Evolutionary conservation across 2,888 invertebrate genomes (phyloP), one percentile per base, ranked within the genome.

Genomic region (Apocheima hispidaria): DNA sequence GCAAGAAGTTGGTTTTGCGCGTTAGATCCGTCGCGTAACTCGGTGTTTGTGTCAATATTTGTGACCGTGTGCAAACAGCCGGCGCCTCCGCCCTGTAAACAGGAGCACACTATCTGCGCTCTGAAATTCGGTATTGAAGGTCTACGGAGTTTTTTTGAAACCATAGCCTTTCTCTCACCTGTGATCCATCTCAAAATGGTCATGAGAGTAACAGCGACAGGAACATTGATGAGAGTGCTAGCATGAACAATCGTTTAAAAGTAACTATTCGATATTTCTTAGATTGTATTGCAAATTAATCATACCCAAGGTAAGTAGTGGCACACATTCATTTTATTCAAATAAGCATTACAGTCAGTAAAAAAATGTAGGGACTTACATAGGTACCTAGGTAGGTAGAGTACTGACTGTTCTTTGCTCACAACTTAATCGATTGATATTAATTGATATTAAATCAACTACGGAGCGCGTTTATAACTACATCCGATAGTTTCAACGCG

Each of bases 21-120:
- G 77, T 78, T 82, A 76, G 77, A 79, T 78, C 74, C 72, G 72
- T 70, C 74, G 75, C 79, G 77, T 79, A 78, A 77, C 81, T 78
- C 73, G 74, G 72, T 78, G 81, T 82, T 82, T 77, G 74, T 74
- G 85, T 84, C 84, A 89, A 88, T 88, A 88, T 88, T 88, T 83
- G 84, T 71, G 73, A 70, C 69, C 68, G 78, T 69, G 75, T 60
- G 69, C 74, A 79, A 76, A 79, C 76, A 79, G 50, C 53, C 63
- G 66, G 63, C 61, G 61, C 56, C 61, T 61, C 70, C 67, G 55
- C 68, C 73, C 61, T 56, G 74, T 67, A 85, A 86, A 87, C 84
- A 86, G 26, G 14, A 70, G 61, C 50, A 49, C 55, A 74, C 75
- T 73, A 66, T 46, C 30, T 30, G n/a, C 36, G 9, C 36, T 21